These are phyloP conservation scores for Acrocephalus scirpaceus DNA, from an alignment of 2,797 vertebrate genomes.

Conservation along the genomic window DNA sequence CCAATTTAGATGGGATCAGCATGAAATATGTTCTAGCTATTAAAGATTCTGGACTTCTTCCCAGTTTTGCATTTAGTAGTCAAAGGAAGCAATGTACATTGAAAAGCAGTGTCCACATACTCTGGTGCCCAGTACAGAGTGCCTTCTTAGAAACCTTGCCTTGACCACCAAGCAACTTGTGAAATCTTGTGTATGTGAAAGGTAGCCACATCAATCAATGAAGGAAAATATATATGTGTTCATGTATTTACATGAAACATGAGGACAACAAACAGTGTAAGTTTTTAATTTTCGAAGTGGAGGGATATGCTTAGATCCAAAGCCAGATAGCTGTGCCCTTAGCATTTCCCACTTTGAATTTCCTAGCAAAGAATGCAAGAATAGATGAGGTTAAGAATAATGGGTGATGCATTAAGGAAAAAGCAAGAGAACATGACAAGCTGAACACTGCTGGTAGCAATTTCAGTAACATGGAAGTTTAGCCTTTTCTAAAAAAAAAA, in stretches of 20 bases:
- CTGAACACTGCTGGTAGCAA: neutral
- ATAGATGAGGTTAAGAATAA: constrained; percentile 10
- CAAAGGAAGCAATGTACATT: neutral
- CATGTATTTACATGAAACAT: neutral
- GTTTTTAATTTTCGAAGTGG: neutral
- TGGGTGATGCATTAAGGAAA: neutral
- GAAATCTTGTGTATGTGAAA: neutral
- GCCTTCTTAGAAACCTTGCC: neutral
- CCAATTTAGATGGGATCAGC: constrained; percentile 26
- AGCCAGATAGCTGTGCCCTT: neutral
- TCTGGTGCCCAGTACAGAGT: neutral
- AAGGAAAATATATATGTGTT: neutral
- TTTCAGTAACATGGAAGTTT: neutral
- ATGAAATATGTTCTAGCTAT: constrained; percentile 15
- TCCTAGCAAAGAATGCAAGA: neutral
- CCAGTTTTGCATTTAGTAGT: constrained; percentile 39
- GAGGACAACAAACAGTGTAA: neutral
- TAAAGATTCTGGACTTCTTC: constrained; percentile 40
- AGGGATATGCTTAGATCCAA: neutral
- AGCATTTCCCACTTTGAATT: neutral
- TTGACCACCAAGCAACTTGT: neutral
- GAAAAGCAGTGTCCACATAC: neutral
- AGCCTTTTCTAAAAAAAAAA: neutral
- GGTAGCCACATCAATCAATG: neutral
- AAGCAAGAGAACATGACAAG: neutral